A percentile compares a stretch with the other conserved stretches of the same genome.
These are phyloP conservation scores for Urocynchramus pylzowi DNA, from an alignment of 2,113 vertebrate species.

Conservation along the genomic window DNA sequence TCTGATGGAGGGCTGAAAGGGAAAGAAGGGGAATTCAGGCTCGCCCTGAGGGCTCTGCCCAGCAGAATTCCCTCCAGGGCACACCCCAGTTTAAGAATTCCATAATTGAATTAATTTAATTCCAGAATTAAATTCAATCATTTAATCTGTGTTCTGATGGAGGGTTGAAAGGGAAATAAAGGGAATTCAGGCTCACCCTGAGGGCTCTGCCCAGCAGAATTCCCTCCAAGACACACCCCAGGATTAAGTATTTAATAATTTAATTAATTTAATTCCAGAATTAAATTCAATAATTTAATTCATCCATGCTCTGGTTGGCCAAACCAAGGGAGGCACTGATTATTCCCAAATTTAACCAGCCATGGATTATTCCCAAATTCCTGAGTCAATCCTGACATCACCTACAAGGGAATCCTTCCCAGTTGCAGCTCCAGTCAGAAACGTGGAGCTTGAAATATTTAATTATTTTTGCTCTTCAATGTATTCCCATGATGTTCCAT, in stretches of 20 bases:
- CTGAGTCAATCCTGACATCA: neutral
- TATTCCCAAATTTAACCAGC: neutral
- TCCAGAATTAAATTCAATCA: too few species aligned
- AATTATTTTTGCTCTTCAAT: neutral
- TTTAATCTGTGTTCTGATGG: too few species aligned
- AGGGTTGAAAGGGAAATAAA: too few species aligned
- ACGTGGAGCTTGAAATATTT: neutral
- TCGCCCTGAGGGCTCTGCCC: too few species aligned
- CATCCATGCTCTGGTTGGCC: fast-evolving
- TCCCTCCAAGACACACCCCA: neutral
- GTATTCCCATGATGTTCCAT: neutral
- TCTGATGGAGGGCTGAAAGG: too few species aligned
- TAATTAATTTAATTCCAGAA: too few species aligned
- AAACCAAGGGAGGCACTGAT: fast-evolving
- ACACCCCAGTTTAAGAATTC: too few species aligned
- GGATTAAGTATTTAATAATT: too few species aligned
- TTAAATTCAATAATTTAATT: too few species aligned
- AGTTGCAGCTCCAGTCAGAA: neutral
- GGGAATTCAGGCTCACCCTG: neutral
- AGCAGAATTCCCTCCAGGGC: too few species aligned
- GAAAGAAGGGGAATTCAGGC: too few species aligned
- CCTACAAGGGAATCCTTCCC: neutral
- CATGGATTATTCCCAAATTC: neutral
- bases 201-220: neutral
- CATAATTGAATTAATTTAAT: too few species aligned